phyloP scores from a whole-genome alignment of 2,888 invertebrate species.

The Zele albiditarsus region DNA sequence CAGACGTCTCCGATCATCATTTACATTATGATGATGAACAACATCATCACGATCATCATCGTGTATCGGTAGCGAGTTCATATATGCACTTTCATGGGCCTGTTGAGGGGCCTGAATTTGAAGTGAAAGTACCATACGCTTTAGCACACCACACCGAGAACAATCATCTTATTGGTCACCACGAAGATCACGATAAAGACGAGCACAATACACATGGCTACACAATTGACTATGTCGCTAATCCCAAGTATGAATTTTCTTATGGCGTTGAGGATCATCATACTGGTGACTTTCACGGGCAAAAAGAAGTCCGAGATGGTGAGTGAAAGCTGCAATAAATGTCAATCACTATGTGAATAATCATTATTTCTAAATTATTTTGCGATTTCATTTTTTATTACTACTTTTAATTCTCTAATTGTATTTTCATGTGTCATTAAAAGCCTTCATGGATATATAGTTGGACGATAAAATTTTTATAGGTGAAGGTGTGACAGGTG shows the following conservation, averaged over 20 bases:
- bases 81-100: slow-evolving; percentile 70
- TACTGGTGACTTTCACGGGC: slow-evolving; percentile 71
- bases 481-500: slow-evolving; percentile 62
- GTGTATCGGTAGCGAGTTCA: slow-evolving; percentile 63
- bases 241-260: slow-evolving; percentile 67
- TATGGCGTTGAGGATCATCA: slow-evolving; percentile 68
- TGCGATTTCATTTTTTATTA: background rate
- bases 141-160: slow-evolving; percentile 55
- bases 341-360: background rate
- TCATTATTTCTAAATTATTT: no score
- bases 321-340: slow-evolving; percentile 45
- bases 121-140: slow-evolving; percentile 67
- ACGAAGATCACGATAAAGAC: slow-evolving; percentile 34
- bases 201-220: slow-evolving; percentile 53
- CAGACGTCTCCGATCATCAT: slow-evolving; percentile 23
- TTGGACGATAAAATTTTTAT: background rate
- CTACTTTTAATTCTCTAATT: background rate
- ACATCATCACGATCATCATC: slow-evolving; percentile 50
- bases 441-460: background rate
- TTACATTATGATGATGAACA: slow-evolving; percentile 9
- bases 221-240: slow-evolving; percentile 64
- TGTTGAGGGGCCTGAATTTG: slow-evolving; percentile 67
- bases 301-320: slow-evolving; percentile 72
- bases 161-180: slow-evolving; percentile 35
- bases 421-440: background rate